Base-by-base conservation (phyloP, 2,797 vertebrate species). In the Liparis tanakae region DNA sequence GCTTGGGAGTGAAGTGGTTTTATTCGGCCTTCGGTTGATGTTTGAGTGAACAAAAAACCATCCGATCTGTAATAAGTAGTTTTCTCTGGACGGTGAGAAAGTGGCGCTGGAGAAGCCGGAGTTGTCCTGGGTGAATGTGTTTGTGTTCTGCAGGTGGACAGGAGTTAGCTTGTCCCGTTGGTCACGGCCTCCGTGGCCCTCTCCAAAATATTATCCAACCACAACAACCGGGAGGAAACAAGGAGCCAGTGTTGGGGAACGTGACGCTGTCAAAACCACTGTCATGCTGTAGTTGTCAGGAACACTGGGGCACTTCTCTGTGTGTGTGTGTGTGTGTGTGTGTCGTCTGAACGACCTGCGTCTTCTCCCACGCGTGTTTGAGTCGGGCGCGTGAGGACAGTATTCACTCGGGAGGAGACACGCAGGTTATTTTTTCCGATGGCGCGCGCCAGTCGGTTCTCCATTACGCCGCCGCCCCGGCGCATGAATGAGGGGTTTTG, bases 401-500 rank as follows among this genome's bases (percentile, higher is more conserved):
- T 46, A 72, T 55, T 53, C 70, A 77, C 67, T 71, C 71, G 79
- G 25, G 25, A 30, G 25, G 53, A 78, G 70, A 82, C 74, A 78
- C 61, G 68, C 75, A 80, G 69, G 50, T 79, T 86, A 84, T 90
- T 84, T 84, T 89, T 84, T 89, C 76, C 41, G 20, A 80, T 78
- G 78, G 80, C 76, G 83, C 73, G 82, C 58, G 66, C 74, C 76
- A 77, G 85, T 50, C 76, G 68, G 64, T 75, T 86, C 87, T 90
- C 82, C 85, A 85, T 85, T 83, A 85, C 73, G 3, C 76, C 54
- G 55, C 71, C 54, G 55, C 71, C 84, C 82, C 70, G 36, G 55
- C 74, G 82, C 73, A 87, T 92, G 91, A 94, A 94, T 92, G 88
- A 84, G 82, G 84, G 75, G 83, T 86, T 92, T 92, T 93, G 90